Base-by-base conservation (phyloP, 2,797 vertebrate genomes). In the Petrocephalus sullivani region DNA sequence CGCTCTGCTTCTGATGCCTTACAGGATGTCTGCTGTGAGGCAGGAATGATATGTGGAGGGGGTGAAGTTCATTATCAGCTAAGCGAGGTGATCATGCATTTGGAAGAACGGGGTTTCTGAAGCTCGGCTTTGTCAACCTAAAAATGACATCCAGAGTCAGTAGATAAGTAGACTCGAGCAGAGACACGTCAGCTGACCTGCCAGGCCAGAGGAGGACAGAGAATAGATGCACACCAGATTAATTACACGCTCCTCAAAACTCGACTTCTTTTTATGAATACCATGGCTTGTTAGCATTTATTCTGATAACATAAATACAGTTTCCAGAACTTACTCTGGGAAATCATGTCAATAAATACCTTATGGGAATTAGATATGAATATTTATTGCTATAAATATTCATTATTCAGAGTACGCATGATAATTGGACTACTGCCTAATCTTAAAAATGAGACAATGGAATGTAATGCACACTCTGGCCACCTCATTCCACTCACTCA, bases 41-140 rank as follows among this genome's bases (percentile, higher is more conserved):
- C 21, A 51, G 54, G n/a, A 28, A 54, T 28, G 51, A 84, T 21
- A 6, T 54, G 81, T 1, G 41, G 14, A 12, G 82, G 8, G 57
- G 46, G 64, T 57, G 23, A 60, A n/a, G 37, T 19, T 37, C 23
- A 88, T 78, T n/a, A 49, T 33, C 88, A 12, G 33, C 58, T 33
- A 23, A 37, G 16, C 41, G 71, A 53, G 1, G 33, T 33, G 33
- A 33, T 83, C 83, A 16, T 23, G 2, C 6, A 5, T 64, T 67
- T 37, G 81, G 46, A 28, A 28, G 23, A 88, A 75, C 56, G 82
- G 8, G 67, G 85, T 89, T 89, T 89, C 33, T 64, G 85, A 67
- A 82, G 60, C 84, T 60, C 8, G 51, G 88, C 6, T 19, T 78
- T 33, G 16, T 89, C 51, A 87, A 78, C 54, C 67, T 64, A 23